Evolutionary conservation across 2,888 invertebrate species (phyloP), one percentile per base, ranked within the genome.

Genomic region (Gastrophysa polygoni): DNA sequence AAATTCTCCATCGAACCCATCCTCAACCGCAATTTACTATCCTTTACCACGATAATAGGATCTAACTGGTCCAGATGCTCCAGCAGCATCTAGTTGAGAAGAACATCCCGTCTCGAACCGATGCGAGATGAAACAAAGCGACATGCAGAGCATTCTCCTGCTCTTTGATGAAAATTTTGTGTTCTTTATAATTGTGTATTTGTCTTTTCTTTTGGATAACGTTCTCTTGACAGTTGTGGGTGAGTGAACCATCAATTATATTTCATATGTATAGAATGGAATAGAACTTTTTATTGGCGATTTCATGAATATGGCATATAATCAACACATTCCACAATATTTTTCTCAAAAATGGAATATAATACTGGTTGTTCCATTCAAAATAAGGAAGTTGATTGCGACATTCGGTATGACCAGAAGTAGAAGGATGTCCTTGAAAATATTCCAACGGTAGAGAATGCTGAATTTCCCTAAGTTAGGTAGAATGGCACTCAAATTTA

Each of bases 141-240:
- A 63, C 68, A 65, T 64, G 66, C 54, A 52, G 24, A 59, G 38
- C 29, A 59, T 63, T 5, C 32, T 61, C 20, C 29, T 43, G n/a
- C 48, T 48, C 11, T 56, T 68, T 10, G 60, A 66, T 38, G 56
- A 63, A 4, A 80, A 81, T 65, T 67, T 80, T 49, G 67, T 82
- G 44, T 73, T 84, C 54, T 86, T 89, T 59, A 70, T 83, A 20
- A 83, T 89, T 63, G 87, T 92, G 56, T 93, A 93, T 78, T 80
- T 91, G 64, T 90, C 92, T 1, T 87, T 93, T 77, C 86, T 93
- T 73, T 81, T 92, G 79, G 95, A 96, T 83, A 96, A 95, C 81
- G 88, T 95, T 66, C 85, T 96, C 18, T 85, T 95, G 49, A 95
- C 95, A 32, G 92, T 94, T 34, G 90, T 96, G 52, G 96, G 95